phyloP scores from a whole-genome alignment of 1,140 invertebrate species.

The Scaptomyza montana region DNA sequence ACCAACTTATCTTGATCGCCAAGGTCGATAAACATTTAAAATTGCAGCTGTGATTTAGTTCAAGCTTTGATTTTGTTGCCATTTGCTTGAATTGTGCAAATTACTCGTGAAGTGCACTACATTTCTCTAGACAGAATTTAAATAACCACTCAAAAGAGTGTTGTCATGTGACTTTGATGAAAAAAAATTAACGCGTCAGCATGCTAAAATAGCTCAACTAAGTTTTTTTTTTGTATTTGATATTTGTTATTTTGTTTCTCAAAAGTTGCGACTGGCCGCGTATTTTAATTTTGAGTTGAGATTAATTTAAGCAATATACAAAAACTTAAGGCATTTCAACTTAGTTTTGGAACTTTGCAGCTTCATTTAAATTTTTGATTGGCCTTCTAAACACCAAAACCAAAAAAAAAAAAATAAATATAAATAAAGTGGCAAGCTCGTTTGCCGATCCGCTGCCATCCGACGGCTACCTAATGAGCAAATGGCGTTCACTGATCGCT shows the following conservation, averaged over 20 bases:
- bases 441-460: constrained; percentile 62
- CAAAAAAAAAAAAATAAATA: constrained; percentile 10
- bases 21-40: constrained; percentile 35
- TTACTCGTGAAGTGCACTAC: not conserved
- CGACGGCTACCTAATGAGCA: constrained; percentile 69
- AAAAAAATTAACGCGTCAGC: constrained; percentile 50
- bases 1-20: constrained; percentile 37
- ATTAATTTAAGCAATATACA: constrained; percentile 70
- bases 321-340: constrained; percentile 60
- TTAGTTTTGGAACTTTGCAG: constrained; percentile 77
- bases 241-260: constrained; percentile 38
- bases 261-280: constrained; percentile 36
- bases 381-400: constrained; percentile 57
- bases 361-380: constrained; percentile 83
- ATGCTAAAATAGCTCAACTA: constrained; percentile 54
- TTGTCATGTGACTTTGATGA: constrained; percentile 26
- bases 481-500: constrained; percentile 82
- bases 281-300: constrained; percentile 46
- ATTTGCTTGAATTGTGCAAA: not conserved
- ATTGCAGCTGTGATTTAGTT: constrained; percentile 3
- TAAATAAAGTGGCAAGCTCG: constrained; percentile 54
- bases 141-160: too few relatives aligned
- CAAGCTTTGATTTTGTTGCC: not conserved
- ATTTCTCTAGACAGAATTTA: too few relatives aligned
- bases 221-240: constrained; percentile 6